Evolutionary conservation across 2,888 invertebrate genomes (phyloP), one percentile per base, ranked within the genome.

Genomic region (Adela reaumurella): DNA sequence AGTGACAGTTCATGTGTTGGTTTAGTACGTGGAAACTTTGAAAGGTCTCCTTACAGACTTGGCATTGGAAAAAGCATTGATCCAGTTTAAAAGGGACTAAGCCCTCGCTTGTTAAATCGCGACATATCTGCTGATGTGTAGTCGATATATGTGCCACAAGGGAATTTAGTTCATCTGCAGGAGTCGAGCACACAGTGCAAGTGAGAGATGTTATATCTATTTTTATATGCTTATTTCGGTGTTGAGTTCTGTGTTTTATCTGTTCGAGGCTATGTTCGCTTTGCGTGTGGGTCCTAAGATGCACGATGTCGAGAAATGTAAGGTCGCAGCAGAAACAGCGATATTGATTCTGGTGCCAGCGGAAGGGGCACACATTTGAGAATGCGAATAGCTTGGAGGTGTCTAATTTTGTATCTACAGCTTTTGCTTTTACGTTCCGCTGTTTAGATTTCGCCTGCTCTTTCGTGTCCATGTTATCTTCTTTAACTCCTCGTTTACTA

Each of bases 1-100:
- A 47, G 16, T 47, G 47, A 8, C 19, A 24, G 24, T 47, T 47
- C 16, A 43, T 47, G 20, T 47, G 47, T 4, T 42, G 19, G 41
- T 47, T 47, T 2, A 47, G 19, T 2, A 43, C 16, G 3, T 18
- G 17, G n/a, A 43, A 47, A 10, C 19, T 17, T n/a, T 47, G 43
- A 17, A 43, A 47, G 17, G 17, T 42, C 14, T 19, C 24, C 2
- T 24, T 19, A 14, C 47, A 47, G n/a, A 47, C 14, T 11, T 41
- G 20, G 16, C 47, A 47, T 17, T n/a, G n/a, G 19, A 19, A 43
- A 3, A 17, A 4, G 18, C 11, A 5, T 8, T 14, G 6, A 17
- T 43, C 43, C 16, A 47, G 28, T 16, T 28, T 42, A 17, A 43
- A 47, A 1, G 47, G 47, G 14, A 47, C n/a, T 2, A 47, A 19